phyloP scores from a whole-genome alignment of 2,888 invertebrate species.

The Aphrophora alni region DNA sequence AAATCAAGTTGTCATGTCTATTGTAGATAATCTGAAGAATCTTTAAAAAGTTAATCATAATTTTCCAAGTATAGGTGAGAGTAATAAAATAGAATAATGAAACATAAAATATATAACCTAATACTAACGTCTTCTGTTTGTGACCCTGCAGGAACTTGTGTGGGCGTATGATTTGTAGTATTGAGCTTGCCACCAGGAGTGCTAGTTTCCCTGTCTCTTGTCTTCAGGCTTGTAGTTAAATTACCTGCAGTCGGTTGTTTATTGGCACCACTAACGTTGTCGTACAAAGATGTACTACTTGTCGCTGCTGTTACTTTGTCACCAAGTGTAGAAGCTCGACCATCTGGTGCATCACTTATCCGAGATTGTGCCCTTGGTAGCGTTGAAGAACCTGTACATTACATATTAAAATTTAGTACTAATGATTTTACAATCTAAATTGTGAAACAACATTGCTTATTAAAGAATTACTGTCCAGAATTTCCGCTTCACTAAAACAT shows the following conservation, averaged over 20 bases:
- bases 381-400: constrained; percentile 75
- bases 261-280: constrained; percentile 68
- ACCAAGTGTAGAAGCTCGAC: constrained; percentile 46
- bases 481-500: no score
- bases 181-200: constrained; percentile 51
- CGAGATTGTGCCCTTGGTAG: constrained; percentile 79
- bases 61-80: no score
- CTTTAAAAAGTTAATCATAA: no score
- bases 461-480: no score
- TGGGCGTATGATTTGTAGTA: constrained; percentile 47
- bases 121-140: constrained; percentile 52
- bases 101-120: no score
- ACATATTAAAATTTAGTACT: constrained; percentile 35
- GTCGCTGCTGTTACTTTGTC: constrained; percentile 75
- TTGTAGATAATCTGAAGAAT: no score
- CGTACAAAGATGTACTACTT: constrained; percentile 88
- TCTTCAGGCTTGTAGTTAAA: constrained; percentile 45
- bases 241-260: constrained; percentile 48
- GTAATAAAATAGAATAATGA: no score
- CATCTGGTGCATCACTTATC: constrained; percentile 62
- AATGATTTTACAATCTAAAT: no score
- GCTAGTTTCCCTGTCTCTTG: constrained; percentile 51
- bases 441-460: no score
- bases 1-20: no score
- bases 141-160: constrained; percentile 48